These are phyloP conservation scores for Peromyscus polionotus DNA, from an alignment of 2,113 vertebrate genomes.

Conservation along the genomic window DNA sequence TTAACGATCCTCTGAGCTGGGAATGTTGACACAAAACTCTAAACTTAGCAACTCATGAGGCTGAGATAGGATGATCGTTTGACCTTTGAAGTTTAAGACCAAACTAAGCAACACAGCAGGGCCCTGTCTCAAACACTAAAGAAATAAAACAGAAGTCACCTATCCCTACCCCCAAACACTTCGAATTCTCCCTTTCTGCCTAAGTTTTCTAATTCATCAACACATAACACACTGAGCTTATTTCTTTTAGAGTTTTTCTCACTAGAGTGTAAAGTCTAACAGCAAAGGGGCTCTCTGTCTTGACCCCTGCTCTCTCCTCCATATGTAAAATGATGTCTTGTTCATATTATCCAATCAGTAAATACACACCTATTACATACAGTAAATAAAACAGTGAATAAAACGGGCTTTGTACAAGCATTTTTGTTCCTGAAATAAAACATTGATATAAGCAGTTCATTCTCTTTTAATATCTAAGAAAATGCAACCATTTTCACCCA, in stretches of 20 bases:
- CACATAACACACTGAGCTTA: background rate
- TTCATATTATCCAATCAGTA: background rate
- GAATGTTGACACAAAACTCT: background rate
- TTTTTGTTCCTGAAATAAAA: background rate
- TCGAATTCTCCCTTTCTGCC: background rate
- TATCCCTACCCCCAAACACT: background rate
- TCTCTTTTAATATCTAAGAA: constrained; percentile 10
- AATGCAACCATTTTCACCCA: background rate
- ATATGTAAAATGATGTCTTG: background rate
- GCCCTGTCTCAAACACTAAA: background rate
- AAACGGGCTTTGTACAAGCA: background rate
- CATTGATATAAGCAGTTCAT: background rate
- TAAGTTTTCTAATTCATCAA: background rate
- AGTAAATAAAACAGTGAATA: background rate
- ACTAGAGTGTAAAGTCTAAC: background rate
- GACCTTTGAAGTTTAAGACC: background rate
- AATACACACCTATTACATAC: background rate
- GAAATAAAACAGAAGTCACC: background rate
- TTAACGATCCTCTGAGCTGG: background rate
- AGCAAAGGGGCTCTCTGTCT: background rate
- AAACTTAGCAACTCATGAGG: background rate
- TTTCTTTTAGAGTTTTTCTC: background rate
- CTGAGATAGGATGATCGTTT: background rate
- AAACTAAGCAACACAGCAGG: background rate
- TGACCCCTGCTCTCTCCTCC: background rate